Percentiles rank a stretch among this genome's conserved stretches.
Conservation (phyloP, 2,888 invertebrate species). For the Auanema freiburgensis region DNA sequence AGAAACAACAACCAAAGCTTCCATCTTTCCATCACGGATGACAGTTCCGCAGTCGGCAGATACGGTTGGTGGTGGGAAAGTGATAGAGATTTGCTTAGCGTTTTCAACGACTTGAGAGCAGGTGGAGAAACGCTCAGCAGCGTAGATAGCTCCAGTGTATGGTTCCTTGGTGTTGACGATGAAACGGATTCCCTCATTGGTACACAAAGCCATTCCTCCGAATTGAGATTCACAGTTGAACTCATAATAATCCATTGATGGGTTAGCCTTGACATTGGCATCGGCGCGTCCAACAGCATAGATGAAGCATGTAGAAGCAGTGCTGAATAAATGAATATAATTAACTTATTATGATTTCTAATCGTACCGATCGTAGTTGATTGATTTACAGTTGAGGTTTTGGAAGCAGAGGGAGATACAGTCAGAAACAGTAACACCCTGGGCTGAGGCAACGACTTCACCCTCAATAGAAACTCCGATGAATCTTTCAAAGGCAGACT, state of each 20-base stretch:
- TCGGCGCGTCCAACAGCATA: conserved; percentile 59
- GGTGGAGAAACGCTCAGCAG: conserved; percentile 64
- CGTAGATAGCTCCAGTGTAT: conserved; percentile 65
- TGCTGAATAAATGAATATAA: conserved; percentile 33
- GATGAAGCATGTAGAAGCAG: conserved; percentile 62
- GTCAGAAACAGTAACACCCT: conserved; percentile 63
- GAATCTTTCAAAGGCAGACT: conserved; percentile 64
- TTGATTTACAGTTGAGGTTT: conserved; percentile 64
- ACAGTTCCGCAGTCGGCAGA: conserved; percentile 63
- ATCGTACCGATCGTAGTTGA: conserved; percentile 61
- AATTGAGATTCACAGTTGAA: conserved; percentile 65
- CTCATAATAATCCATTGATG: conserved; percentile 64
- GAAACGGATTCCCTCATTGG: conserved; percentile 65
- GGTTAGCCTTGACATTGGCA: conserved; percentile 61
- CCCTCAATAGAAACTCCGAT: conserved; percentile 64
- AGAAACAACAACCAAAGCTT: conserved; percentile 64
- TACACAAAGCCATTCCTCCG: conserved; percentile 65
- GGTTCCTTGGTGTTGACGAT: conserved; percentile 65
- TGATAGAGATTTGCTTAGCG: conserved; percentile 64
- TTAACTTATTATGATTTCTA: neutral
- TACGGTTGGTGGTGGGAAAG: conserved; percentile 65
- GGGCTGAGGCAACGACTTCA: conserved; percentile 63
- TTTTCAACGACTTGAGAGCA: conserved; percentile 64
- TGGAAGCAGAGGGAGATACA: conserved; percentile 65
- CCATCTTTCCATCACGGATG: conserved; percentile 64